Base-by-base conservation (phyloP, 2,888 invertebrate genomes). In the Eulithis prunata region DNA sequence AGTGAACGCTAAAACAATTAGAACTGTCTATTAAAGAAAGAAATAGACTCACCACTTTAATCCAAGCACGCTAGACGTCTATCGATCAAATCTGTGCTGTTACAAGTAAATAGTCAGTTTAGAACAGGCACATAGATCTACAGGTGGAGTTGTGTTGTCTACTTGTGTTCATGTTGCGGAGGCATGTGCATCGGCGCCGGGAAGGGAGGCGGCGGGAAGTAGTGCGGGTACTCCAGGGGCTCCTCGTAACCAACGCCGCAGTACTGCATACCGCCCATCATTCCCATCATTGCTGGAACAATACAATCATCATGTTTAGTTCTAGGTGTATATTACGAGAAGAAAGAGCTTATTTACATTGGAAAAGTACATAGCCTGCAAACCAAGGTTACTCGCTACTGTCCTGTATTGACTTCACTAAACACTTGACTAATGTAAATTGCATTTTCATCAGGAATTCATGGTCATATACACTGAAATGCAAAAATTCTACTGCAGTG, bases 221-320 rank as follows among this genome's bases (percentile, higher is more conserved):
- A 87, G 59, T 80, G 80, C 68, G 83, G 76, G 79, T 85, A 90
- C 79, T 89, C 89, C 62, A 85, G 79, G 43, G 85, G 80, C 66
- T 91, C 90, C 62, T 90, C 88, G 84, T 90, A 88, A 57, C 83
- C 53, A 43, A 90, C 78, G 43, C 52, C 58, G 58, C 58, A 59
- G 84, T 90, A 92, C 43, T 88, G 82, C 87, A 91, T 85, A 51
- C 87, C 87, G 28, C 88, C 81, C 88, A 92, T 87, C 89, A 92
- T 89, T 62, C 90, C 87, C 89, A 91, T 86, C 91, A 91, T 90
- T 0, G 76, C 91, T 90, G 85, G 1, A 63, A 64, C 14, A 53
- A 41, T 3, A 51, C 6, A 14, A 59, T 1, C 38, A 2, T 1
- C 38, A 2, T 38, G 38, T 7, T 38, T 7, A 38, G 38, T 38